Evolutionary conservation across 2,888 invertebrate species (phyloP), one percentile per base, ranked within the genome.

Genomic region (Melinaea marsaeus): DNA sequence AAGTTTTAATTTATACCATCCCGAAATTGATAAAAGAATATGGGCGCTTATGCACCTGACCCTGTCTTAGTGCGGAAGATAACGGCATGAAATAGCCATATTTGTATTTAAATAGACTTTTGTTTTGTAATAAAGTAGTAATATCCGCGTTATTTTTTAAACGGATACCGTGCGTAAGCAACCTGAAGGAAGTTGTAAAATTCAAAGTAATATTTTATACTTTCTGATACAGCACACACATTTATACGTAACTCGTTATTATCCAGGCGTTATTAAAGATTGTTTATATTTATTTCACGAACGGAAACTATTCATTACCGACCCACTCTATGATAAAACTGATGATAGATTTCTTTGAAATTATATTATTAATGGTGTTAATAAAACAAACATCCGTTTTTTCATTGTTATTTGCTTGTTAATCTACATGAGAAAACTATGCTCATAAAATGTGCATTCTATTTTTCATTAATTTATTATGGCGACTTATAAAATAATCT

Each of bases 361-460:
- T 34, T 45, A 47, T 51, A 62, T 62, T 62, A 64, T 57, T 56
- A 60, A 63, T 58, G 34, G 54, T n/a, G 47, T 58, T 61, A 55
- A 60, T 58, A 42, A 63, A 33, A 59, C 58, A 62, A 63, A 68
- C 66, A 69, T 69, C 68, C 66, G 65, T 55, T 62, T 46, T 32
- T 60, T 48, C 48, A 45, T 57, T 62, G 13, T 58, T 62, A 60
- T 60, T 66, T 60, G 64, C 33, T 57, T 35, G 55, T 60, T 55
- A 62, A 61, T 61, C 13, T 51, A 33, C 54, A 32, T 55, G 54
- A 60, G 62, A 62, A 56, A 62, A 58, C 57, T 58, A 11, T 32
- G 60, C 58, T 62, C 64, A 55, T 64, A 57, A 62, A 62, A 64
- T 60, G 60, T 62, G 32, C 59, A 59, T 13, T 34, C 46, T 42